These are phyloP conservation scores for Chaitophorus viminalis DNA, from an alignment of 2,888 invertebrate genomes.

Conservation along the genomic window DNA sequence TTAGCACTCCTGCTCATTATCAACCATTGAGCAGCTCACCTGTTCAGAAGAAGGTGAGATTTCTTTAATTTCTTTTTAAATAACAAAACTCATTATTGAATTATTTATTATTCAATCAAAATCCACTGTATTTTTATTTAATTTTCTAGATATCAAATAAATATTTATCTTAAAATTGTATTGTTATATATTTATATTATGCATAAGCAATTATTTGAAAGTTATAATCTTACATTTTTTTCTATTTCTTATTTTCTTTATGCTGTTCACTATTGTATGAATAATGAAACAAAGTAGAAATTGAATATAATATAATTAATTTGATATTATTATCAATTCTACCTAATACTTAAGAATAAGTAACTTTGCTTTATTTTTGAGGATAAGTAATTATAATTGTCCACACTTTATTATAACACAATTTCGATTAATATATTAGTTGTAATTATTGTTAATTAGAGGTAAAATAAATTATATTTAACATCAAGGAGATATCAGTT, in stretches of 20 bases:
- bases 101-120: background rate
- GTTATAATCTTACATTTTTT: background rate
- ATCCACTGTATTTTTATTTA: background rate
- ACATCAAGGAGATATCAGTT: background rate
- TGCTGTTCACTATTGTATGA: background rate
- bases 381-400: background rate
- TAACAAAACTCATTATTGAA: background rate
- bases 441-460: slow-evolving; percentile 8
- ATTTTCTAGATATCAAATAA: background rate
- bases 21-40: slow-evolving; percentile 59
- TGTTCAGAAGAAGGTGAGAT: slow-evolving; percentile 59
- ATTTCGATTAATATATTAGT: background rate
- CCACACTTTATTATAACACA: background rate
- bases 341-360: background rate
- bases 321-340: background rate
- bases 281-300: too few species aligned
- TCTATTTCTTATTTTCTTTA: background rate
- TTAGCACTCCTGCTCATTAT: slow-evolving; percentile 51
- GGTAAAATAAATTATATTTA: background rate
- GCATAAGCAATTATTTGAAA: background rate
- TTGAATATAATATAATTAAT: too few species aligned
- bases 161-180: too few species aligned
- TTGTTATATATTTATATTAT: background rate
- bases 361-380: background rate
- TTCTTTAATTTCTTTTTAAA: slow-evolving; percentile 37